Conservation (phyloP, 2,113 vertebrate genomes). For the Psittacula cyanocephala region DNA sequence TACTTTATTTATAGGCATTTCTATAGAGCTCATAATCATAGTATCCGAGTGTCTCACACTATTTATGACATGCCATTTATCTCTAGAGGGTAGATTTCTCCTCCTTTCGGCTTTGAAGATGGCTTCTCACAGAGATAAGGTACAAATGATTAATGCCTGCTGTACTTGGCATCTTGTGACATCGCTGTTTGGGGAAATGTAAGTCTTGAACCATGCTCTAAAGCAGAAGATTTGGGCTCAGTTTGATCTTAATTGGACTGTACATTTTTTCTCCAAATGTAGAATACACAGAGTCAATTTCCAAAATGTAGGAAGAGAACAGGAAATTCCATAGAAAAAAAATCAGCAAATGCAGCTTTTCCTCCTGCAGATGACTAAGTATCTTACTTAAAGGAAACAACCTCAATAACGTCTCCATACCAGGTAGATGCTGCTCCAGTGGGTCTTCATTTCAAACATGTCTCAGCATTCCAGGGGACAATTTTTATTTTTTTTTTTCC, state of each 20-base stretch:
- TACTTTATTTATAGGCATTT: slow-evolving; percentile 58
- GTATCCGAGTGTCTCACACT: slow-evolving; percentile 40
- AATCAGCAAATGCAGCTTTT: background rate
- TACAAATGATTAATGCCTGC: slow-evolving; percentile 39
- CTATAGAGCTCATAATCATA: slow-evolving; percentile 60
- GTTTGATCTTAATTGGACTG: background rate
- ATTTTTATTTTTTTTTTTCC: background rate
- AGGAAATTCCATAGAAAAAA: background rate
- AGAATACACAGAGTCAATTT: background rate
- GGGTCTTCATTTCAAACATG: background rate
- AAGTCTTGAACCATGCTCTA: background rate
- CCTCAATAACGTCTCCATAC: background rate
- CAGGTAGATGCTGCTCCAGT: background rate
- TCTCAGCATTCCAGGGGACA: background rate
- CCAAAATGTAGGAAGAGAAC: background rate
- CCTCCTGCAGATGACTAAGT: background rate
- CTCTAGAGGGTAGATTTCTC: slow-evolving; percentile 39
- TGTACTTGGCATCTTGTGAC: slow-evolving; percentile 47
- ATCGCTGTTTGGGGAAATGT: slow-evolving; percentile 18
- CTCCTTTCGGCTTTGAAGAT: slow-evolving; percentile 47
- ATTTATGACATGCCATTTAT: slow-evolving; percentile 55
- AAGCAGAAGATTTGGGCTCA: background rate
- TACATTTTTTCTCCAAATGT: background rate
- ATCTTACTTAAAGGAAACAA: background rate
- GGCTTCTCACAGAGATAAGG: slow-evolving; percentile 36